Evolutionary conservation across 2,113 vertebrate genomes (phyloP).

Genomic region (Cichladusa arquata): DNA sequence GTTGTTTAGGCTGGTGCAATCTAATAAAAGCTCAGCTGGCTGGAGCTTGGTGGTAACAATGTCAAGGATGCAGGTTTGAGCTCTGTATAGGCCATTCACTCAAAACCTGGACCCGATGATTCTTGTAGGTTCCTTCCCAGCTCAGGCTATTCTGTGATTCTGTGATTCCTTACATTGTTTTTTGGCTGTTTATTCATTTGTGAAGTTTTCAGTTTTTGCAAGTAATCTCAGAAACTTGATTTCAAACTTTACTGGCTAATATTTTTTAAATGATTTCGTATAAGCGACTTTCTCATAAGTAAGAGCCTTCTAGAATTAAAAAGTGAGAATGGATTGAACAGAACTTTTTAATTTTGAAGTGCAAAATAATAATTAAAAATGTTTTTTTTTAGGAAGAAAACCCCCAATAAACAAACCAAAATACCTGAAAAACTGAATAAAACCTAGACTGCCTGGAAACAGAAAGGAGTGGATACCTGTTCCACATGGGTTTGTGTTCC

Average conservation of each 20-base stretch:
- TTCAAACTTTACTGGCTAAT: neutral
- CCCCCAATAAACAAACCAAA: neutral
- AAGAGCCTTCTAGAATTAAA: neutral
- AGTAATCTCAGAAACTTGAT: neutral
- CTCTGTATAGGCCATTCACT: fast-evolving
- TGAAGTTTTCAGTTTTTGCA: neutral
- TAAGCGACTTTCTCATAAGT: neutral
- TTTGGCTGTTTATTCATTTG: neutral
- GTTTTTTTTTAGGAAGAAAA: neutral
- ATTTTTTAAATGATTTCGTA: neutral
- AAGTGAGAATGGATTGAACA: neutral
- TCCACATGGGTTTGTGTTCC: neutral
- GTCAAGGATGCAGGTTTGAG: neutral
- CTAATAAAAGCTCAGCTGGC: neutral
- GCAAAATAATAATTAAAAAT: neutral
- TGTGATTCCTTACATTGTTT: neutral
- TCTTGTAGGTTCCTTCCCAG: neutral
- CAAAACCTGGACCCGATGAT: neutral
- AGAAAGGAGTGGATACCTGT: neutral
- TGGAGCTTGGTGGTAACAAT: fast-evolving
- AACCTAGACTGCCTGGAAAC: neutral
- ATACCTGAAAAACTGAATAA: neutral
- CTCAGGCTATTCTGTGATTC: neutral
- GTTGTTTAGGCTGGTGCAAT: neutral
- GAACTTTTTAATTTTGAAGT: neutral